Conservation (phyloP, 2,113 vertebrate species). For the Cepphus grylle region DNA sequence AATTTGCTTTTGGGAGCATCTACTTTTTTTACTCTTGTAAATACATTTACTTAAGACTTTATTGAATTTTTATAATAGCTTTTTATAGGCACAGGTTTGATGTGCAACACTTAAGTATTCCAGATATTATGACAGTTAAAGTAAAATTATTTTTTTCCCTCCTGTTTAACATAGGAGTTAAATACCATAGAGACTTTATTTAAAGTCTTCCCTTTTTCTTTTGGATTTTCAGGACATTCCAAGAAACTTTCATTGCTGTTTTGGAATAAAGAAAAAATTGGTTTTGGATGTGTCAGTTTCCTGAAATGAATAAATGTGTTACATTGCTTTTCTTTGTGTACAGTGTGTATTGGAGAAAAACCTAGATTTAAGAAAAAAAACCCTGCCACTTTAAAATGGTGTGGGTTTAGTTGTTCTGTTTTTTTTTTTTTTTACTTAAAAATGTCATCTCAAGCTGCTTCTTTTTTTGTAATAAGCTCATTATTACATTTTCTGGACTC, state of each 20-base stretch:
- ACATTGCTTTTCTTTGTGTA: background rate
- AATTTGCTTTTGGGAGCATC: background rate
- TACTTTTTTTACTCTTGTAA: background rate
- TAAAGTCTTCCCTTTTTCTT: background rate
- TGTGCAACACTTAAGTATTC: background rate
- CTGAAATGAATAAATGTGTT: background rate
- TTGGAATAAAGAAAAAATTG: background rate
- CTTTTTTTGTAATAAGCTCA: background rate
- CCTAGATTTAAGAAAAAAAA: background rate
- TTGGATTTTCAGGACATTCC: background rate
- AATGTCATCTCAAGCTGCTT: background rate
- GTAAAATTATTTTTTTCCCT: background rate
- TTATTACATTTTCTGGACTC: background rate
- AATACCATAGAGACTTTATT: background rate
- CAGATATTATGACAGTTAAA: background rate
- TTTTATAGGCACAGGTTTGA: background rate
- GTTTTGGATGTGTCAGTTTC: background rate
- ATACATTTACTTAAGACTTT: background rate
- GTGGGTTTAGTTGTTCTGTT: rapidly evolving
- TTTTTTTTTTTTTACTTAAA: background rate
- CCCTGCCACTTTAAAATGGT: background rate
- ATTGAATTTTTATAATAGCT: background rate
- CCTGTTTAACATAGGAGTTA: background rate
- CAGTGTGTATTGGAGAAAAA: background rate
- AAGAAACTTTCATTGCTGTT: background rate